Evolutionary conservation across 2,113 vertebrate genomes (phyloP), one percentile per base, ranked within the genome.

Genomic region (Pungitius pungitius): DNA sequence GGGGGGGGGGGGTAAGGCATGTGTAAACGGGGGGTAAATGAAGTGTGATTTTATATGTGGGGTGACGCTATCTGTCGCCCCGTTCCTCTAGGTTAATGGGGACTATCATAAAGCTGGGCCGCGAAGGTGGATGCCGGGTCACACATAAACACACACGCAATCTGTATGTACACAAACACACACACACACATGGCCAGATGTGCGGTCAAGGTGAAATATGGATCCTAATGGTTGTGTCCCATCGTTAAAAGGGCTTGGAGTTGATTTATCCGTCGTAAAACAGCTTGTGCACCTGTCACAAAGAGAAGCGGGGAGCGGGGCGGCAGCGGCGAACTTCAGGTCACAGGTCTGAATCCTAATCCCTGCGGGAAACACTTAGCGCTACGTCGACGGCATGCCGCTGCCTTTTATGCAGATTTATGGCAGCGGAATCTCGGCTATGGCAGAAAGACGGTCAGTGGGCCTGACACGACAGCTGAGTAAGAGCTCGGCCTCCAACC

Each of bases 251-350:
- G 88, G 88, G 85, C 88, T 82, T 35, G 27, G 45, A 75, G 87
- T 85, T 92, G 91, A 92, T 91, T 91, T 91, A 91, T 91, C 80
- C 66, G 9, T 72, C 77, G 76, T 92, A 90, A 92, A 90, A 85
- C 82, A 77, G 88, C 81, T 85, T 74, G 60, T 83, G 79, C 75
- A 77, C 79, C 87, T 84, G 84, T 65, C 84, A 70, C 3, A 59
- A 45, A 80, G 87, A 86, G 80, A 80, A 57, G 82, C 74, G 54
- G 67, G 51, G 4, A 22, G n/a, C 3, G 47, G 18, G 51, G 75
- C 74, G 68, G 78, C 37, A 18, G 74, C 59, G 6, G 73, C 81
- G 78, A 82, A 85, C 80, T 12, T 6, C 45, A 33, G 89, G 87
- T 88, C 89, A 82, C 84, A 68, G 78, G 88, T 88, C 85, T 82